phyloP scores from a whole-genome alignment of 2,888 invertebrate species.

The Palloptera scutellata region DNA sequence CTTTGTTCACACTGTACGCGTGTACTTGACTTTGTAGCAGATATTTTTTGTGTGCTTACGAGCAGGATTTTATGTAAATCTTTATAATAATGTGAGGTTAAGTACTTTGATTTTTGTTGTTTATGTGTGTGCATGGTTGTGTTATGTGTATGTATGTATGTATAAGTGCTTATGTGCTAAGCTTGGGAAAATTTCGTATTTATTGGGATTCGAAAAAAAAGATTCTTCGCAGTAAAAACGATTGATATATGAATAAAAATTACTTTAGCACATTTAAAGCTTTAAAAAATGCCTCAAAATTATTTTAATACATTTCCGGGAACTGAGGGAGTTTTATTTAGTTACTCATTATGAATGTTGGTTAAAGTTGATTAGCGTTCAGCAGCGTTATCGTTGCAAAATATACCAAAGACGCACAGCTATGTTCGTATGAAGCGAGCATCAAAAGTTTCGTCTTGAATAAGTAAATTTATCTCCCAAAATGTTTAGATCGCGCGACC shows the following conservation, averaged over 20 bases:
- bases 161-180: not conserved
- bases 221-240: too few relatives aligned
- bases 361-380: slow-evolving; percentile 33
- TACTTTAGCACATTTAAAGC: too few relatives aligned
- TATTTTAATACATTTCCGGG: slow-evolving; percentile 22
- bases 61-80: slow-evolving; percentile 1
- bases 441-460: slow-evolving; percentile 53
- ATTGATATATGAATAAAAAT: not conserved
- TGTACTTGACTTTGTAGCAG: too few relatives aligned
- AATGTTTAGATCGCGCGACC: slow-evolving; percentile 41
- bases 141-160: too few relatives aligned
- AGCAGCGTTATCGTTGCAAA: slow-evolving; percentile 13
- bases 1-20: too few relatives aligned
- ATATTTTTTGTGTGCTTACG: too few relatives aligned
- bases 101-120: slow-evolving; percentile 4
- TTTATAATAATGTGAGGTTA: slow-evolving; percentile 9
- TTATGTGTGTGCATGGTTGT: too few relatives aligned
- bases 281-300: not conserved
- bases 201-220: not conserved
- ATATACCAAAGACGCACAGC: slow-evolving; percentile 5
- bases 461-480: slow-evolving; percentile 57
- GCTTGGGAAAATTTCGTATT: not conserved
- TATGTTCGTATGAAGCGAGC: slow-evolving; percentile 5
- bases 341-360: slow-evolving; percentile 34
- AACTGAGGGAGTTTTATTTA: slow-evolving; percentile 31